A percentile compares a stretch with the other conserved stretches of the same genome.
Evolutionary conservation across 2,888 invertebrate species (phyloP).

Genomic region (Callyntrura sp.): DNA sequence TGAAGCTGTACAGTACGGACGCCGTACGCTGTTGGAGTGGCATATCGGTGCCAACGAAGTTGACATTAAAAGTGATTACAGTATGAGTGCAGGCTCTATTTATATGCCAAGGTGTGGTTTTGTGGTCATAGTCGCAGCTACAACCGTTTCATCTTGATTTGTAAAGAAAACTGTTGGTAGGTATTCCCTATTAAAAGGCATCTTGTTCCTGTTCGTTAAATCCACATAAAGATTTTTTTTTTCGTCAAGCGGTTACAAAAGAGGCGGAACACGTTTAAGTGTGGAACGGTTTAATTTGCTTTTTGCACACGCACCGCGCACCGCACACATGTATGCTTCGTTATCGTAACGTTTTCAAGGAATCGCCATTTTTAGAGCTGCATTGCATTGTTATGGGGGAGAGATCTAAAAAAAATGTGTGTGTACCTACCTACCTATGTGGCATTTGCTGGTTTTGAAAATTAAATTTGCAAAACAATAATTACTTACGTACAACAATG

Average conservation of each 20-base stretch:
- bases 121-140: slow-evolving; percentile 60
- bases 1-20: no score
- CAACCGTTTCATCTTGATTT: slow-evolving; percentile 61
- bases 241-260: slow-evolving; percentile 65
- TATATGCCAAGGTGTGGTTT: slow-evolving; percentile 72
- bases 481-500: neutral
- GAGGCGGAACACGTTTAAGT: slow-evolving; percentile 71
- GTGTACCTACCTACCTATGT: neutral
- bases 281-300: slow-evolving; percentile 75
- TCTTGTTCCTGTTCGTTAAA: slow-evolving; percentile 59
- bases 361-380: slow-evolving; percentile 56
- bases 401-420: no score
- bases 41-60: slow-evolving; percentile 65
- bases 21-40: neutral
- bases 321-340: neutral
- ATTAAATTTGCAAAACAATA: slow-evolving; percentile 27
- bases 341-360: slow-evolving; percentile 2
- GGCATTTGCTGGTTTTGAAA: slow-evolving; percentile 4
- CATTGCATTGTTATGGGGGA: no score
- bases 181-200: slow-evolving; percentile 27
- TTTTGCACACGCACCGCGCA: slow-evolving; percentile 19
- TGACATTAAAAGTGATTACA: slow-evolving; percentile 71
- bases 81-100: slow-evolving; percentile 38
- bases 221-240: slow-evolving; percentile 31
- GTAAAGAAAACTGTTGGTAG: slow-evolving; percentile 15